These are phyloP conservation scores for Bombus sylvicola DNA, from an alignment of 1,140 invertebrate species.

Conservation along the genomic window DNA sequence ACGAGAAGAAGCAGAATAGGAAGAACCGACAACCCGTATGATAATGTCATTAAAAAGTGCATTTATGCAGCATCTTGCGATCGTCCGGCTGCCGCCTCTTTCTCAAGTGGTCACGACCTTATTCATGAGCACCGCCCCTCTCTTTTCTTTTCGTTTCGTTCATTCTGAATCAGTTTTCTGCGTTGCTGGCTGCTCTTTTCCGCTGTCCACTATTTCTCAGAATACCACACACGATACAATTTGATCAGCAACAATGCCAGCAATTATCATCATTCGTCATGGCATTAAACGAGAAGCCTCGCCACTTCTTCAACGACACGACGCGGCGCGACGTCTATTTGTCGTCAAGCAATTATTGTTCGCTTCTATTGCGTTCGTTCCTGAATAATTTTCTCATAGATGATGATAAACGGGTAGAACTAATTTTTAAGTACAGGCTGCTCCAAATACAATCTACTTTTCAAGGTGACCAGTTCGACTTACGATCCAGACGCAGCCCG, in stretches of 20 bases:
- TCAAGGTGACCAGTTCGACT: too few species aligned
- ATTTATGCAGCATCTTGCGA: background rate
- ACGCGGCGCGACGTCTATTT: background rate
- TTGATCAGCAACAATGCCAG: constrained; percentile 13
- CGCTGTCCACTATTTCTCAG: background rate
- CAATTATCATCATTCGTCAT: constrained; percentile 49
- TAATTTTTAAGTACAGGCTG: too few species aligned
- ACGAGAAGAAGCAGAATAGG: too few species aligned
- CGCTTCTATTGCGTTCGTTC: background rate
- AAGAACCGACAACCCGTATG: background rate
- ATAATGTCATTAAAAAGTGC: constrained; percentile 34
- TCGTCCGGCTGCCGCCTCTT: background rate
- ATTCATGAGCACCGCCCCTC: background rate
- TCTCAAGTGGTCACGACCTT: background rate
- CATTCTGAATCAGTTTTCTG: background rate
- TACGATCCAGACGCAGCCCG: too few species aligned
- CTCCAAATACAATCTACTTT: too few species aligned
- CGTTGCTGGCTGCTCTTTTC: background rate
- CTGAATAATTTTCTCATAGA: too few species aligned
- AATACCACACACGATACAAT: background rate
- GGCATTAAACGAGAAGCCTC: constrained; percentile 30
- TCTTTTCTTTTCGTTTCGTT: background rate
- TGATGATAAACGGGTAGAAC: too few species aligned
- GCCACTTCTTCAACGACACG: constrained; percentile 16
- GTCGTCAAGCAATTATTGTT: constrained; percentile 38